These are phyloP conservation scores for Lobophora halterata DNA, from an alignment of 2,888 invertebrate genomes.

Conservation along the genomic window DNA sequence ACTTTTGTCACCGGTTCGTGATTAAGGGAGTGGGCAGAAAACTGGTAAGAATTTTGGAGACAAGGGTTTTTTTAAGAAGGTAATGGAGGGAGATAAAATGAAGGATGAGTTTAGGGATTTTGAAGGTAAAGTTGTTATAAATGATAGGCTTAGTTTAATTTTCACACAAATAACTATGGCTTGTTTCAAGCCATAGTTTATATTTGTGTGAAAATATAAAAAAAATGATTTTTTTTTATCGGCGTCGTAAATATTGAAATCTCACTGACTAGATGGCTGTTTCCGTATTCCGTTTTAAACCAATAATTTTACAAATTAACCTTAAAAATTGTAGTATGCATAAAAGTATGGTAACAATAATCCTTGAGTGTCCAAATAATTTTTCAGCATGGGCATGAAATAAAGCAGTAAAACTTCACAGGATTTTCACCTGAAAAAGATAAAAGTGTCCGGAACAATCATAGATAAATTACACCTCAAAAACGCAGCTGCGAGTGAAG, in stretches of 20 bases:
- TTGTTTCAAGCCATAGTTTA: too few relatives aligned
- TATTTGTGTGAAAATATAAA: too few relatives aligned
- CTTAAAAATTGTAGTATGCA: too few relatives aligned
- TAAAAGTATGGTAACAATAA: slow-evolving; percentile 9
- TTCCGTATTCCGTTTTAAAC: too few relatives aligned
- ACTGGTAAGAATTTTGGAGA: slow-evolving; percentile 33
- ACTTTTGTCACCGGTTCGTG: slow-evolving; percentile 28
- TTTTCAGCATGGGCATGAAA: slow-evolving; percentile 18
- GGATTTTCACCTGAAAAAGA: slow-evolving; percentile 43
- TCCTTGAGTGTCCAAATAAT: slow-evolving; percentile 1
- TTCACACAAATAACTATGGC: too few relatives aligned
- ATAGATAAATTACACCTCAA: slow-evolving; percentile 64
- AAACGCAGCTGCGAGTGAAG: slow-evolving; percentile 52
- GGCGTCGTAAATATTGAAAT: too few relatives aligned
- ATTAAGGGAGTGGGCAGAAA: slow-evolving; percentile 40
- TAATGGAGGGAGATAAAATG: slow-evolving; percentile 15
- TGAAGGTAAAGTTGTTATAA: not conserved
- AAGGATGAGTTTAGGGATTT: slow-evolving; percentile 10
- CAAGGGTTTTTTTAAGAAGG: slow-evolving; percentile 28
- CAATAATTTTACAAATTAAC: too few relatives aligned
- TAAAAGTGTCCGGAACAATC: slow-evolving; percentile 63
- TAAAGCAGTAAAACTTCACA: slow-evolving; percentile 15
- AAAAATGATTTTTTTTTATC: too few relatives aligned
- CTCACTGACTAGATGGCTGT: too few relatives aligned
- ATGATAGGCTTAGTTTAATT: not conserved